Conservation (phyloP, 2,888 invertebrate species). For the Caenorhabditis uteleia region DNA sequence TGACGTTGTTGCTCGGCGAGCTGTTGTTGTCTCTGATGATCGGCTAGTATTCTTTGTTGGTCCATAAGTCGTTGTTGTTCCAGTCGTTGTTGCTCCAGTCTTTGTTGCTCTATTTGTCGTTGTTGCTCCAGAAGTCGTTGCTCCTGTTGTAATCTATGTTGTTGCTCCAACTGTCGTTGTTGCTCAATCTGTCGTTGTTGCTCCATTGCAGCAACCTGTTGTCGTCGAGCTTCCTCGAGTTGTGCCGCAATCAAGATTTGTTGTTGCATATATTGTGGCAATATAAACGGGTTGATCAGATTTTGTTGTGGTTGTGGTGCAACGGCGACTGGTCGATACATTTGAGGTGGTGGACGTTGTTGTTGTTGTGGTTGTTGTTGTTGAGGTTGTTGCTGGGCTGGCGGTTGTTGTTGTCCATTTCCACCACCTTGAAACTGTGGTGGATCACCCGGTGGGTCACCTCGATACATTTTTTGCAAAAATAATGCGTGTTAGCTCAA, state of each 20-base stretch:
- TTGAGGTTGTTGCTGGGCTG: background rate
- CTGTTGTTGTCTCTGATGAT: background rate
- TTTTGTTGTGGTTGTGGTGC: background rate
- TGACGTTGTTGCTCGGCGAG: background rate
- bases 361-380: too few relatives aligned
- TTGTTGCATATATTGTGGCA: background rate
- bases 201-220: background rate
- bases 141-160: background rate
- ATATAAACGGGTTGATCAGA: background rate
- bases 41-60: background rate
- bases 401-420: background rate
- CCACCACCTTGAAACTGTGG: conserved; percentile 2
- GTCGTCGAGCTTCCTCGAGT: background rate
- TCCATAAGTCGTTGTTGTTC: background rate
- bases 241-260: background rate
- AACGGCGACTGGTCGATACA: background rate
- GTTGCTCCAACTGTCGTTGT: background rate
- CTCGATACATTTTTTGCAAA: too few relatives aligned
- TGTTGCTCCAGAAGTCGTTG: background rate
- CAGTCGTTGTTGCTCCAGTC: background rate
- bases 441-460: conserved; percentile 3
- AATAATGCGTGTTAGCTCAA: too few relatives aligned
- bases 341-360: background rate
- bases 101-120: background rate
- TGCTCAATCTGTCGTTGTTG: background rate